Base-by-base conservation (phyloP, 1,140 invertebrate genomes). In the Polyergus mexicanus region DNA sequence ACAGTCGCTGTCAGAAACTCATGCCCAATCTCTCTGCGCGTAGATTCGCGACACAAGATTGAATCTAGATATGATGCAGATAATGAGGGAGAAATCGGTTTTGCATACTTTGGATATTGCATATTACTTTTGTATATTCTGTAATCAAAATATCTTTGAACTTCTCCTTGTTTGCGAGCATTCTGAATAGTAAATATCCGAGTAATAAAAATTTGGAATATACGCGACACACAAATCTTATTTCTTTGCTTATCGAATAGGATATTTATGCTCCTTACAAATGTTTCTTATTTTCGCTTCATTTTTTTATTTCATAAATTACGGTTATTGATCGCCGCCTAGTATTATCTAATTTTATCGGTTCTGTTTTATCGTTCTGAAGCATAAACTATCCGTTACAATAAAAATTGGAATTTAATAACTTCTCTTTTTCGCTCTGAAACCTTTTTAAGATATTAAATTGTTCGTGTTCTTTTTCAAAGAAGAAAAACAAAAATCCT, bases 1-100 rank as follows among this genome's bases (percentile, higher is more conserved):
- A 93, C 88, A 92, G 84, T 91, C 92, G 38, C 69, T 35, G 83
- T 41, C 22, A 81, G 89, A 91, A 84, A 74, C 84, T 65, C 28
- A 22, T 58, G 66, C n/a, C 51, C 35, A 35, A 65, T 71, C 13
- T 41, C 13, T 10, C 51, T 71, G 10, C 25, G 16, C 25, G 25
- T 44, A 44, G 35, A 66, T 41, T 81, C 51, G 35, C 28, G 22
- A 32, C 44, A 44, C 38, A 47, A 56, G 13, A 44, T n/a, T 19
- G 44, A 62, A 10, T n/a, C 3, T n/a, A 47, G 22, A 32, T 58
- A 51, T 22, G 19, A 51, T 54, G 13, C 11, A 25, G n/a, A 32
- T 62, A 76, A 75, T 22, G 25, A 60, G 38, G 13, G 32, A 81
- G 28, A 58, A 65, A 51, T 63, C 28, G 5, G 11, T 78, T 80